These are phyloP conservation scores for Coptotermes formosanus DNA, from an alignment of 1,140 invertebrate species.

Conservation along the genomic window DNA sequence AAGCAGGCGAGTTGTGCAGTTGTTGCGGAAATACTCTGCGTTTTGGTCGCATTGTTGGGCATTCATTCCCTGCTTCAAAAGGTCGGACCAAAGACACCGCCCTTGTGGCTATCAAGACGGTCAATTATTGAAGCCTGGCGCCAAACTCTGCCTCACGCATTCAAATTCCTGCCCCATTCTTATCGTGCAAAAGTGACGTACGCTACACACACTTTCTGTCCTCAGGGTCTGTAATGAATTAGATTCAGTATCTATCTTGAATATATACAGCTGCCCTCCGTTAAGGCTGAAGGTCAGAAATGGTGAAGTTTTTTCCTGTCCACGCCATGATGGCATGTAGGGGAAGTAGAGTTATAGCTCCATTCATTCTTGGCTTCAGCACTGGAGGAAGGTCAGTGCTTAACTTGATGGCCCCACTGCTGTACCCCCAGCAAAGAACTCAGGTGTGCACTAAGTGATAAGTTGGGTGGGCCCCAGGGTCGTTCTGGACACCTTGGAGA, in stretches of 20 bases:
- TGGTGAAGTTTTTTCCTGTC: too few species aligned
- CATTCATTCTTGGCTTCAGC: too few species aligned
- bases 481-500: too few species aligned
- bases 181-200: background rate
- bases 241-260: background rate
- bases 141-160: background rate
- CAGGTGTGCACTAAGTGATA: too few species aligned
- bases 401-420: too few species aligned
- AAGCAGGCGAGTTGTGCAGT: background rate
- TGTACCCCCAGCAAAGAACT: too few species aligned
- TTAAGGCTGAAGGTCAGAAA: too few species aligned
- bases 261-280: too few species aligned
- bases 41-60: background rate
- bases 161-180: background rate
- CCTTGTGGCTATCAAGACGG: background rate
- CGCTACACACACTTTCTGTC: background rate
- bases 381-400: too few species aligned
- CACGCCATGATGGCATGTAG: too few species aligned
- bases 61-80: background rate
- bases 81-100: constrained; percentile 1
- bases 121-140: constrained; percentile 14
- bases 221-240: background rate
- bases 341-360: too few species aligned
- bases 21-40: background rate
- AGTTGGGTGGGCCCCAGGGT: too few species aligned